Base-by-base conservation (phyloP, 2,888 invertebrate species). In the Julus scandinavius region DNA sequence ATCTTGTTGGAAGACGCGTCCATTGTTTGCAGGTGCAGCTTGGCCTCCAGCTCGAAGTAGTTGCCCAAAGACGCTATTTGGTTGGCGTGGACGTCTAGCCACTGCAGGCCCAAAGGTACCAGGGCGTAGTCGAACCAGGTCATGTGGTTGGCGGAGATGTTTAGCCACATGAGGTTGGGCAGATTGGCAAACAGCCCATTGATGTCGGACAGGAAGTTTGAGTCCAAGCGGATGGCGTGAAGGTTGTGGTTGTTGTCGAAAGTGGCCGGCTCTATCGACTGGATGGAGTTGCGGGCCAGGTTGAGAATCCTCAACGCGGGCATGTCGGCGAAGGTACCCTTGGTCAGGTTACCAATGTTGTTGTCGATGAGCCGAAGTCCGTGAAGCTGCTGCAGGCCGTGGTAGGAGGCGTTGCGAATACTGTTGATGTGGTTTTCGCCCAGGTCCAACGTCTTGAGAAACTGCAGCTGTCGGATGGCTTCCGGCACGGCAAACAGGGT, bases 1-100 rank as follows among this genome's bases (percentile, higher is more conserved):
- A 98, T 94, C 92, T 95, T 95, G 93, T 98, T 98, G 92, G 96
- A 97, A 92, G 97, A 97, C n/a, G 96, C 96, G 91, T 98, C 97
- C 90, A 98, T 93, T 86, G 96, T 97, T 93, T 96, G 96, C 89
- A 98, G 93, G 54, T 95, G 94, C 83, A 97, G 93, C 91, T 96
- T 95, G 91, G 94, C 95, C 93, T 96, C 96, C 91, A 96, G 95
- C 92, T 96, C 96, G 92, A 96, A 96, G 92, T 96, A 96, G 93
- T 97, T 97, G 89, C 96, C 95, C 85, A 98, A 93, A 91, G 96
- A 95, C 90, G 94, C 93, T 90, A 98, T 95, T 91, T 95, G 95
- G 93, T 98, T 98, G 92, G 96, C 96, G 92, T 97, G 97, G 91
- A 98, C 93, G 93, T 98, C 97, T 90, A 98, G 93, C 96, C 97